Conservation (phyloP, 2,113 vertebrate genomes). For the Xiphias gladius region DNA sequence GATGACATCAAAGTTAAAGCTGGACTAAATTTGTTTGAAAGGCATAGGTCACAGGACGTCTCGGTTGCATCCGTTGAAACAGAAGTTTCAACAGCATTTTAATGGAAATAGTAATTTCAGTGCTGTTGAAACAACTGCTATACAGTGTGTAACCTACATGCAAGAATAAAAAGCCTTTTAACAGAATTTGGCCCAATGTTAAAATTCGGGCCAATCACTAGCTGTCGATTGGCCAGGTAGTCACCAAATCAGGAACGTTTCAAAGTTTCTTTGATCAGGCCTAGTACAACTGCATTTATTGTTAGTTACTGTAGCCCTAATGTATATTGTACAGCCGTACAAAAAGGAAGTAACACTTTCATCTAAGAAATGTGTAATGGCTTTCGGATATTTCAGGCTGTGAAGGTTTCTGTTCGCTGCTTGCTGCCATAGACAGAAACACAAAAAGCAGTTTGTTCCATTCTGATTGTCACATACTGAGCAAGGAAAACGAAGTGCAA, state of each 20-base stretch:
- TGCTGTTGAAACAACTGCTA: neutral
- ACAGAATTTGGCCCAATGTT: too few relatives aligned
- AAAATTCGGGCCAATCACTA: neutral
- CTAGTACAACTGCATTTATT: too few relatives aligned
- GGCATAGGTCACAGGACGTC: neutral
- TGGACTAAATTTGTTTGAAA: neutral
- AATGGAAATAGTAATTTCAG: neutral
- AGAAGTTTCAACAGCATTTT: neutral
- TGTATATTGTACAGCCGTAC: neutral
- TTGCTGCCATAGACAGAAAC: neutral
- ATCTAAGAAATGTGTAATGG: neutral
- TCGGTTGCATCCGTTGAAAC: too few relatives aligned
- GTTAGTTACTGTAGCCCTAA: neutral
- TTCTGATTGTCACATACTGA: neutral
- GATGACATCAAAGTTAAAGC: neutral
- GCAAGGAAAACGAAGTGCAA: neutral
- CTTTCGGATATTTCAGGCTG: constrained; percentile 16
- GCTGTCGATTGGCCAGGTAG: neutral
- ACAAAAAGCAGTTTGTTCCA: neutral
- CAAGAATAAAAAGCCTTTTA: too few relatives aligned
- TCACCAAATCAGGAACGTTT: neutral
- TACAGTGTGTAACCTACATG: too few relatives aligned
- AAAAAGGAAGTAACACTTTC: neutral
- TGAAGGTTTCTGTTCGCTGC: neutral
- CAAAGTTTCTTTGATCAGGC: too few relatives aligned